Base-by-base conservation (phyloP, 2,113 vertebrate genomes). In the Crotalus helleri region DNA sequence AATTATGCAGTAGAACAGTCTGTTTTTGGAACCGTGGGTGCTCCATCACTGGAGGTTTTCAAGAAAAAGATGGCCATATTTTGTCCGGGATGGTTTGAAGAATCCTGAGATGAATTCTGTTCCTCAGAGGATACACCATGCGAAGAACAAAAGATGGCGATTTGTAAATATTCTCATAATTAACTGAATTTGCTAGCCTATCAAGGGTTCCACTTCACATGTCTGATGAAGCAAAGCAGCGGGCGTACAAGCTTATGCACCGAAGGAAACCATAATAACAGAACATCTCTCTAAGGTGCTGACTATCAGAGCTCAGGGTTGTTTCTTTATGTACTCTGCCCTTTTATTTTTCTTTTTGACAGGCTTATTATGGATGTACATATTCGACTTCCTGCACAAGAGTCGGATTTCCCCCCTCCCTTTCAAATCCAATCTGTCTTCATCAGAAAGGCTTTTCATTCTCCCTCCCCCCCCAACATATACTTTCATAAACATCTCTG, bases 361-460 rank as follows among this genome's bases (percentile, higher is more conserved):
- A 91, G 54, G 81, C 54, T 44, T 91, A 91, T 81, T 91, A 91
- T 55, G 64, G 64, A 81, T 54, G 51, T 91, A 81, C 49, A 54
- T 91, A 51, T 81, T 23, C 49, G 4, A n/a, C 64, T 91, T 54
- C 90, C 74, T 81, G 64, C 13, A 8, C 49, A 54, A 33, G 64
- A 55, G 90, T 54, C 39, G 11, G 64, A 33, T 24, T 81, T 3
- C 9, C 2, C 2, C 11, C 8, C 21, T 21, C 61, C 90, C n/a
- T n/a, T 81, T n/a, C 90, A 39, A 74, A 81, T 64, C 51, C 51
- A 91, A 91, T 91, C 90, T 81, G 49, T 91, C 90, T 91, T 91
- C 17, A 54, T 91, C 49, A 13, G 49, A 91, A 85, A 57, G 12
- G n/a, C 13, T 39, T 54, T 81, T 21, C 23, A 23, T 29, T 15